Evolutionary conservation across 2,113 vertebrate genomes (phyloP).

Genomic region (western clawed frog (Xenopus tropicalis)): DNA sequence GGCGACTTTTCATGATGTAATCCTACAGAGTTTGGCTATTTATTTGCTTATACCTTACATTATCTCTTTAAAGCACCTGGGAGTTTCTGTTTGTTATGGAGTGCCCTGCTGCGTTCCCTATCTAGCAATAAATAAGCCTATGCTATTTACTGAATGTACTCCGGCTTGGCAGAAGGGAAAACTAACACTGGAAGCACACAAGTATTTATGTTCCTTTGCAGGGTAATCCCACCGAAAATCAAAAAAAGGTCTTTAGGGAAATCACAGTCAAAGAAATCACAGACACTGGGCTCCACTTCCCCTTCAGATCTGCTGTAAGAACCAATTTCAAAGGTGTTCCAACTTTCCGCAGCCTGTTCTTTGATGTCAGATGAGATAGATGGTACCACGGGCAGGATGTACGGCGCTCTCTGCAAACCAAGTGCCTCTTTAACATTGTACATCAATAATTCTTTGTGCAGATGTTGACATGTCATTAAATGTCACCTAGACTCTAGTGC

Average conservation of each 20-base stretch:
- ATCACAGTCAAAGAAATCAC: slow-evolving; percentile 38
- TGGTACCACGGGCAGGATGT: neutral
- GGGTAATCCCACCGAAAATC: slow-evolving; percentile 23
- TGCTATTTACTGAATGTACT: too few relatives aligned
- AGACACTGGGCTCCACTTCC: neutral
- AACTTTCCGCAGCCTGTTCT: slow-evolving; percentile 33
- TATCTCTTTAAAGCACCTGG: too few relatives aligned
- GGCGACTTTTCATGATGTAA: too few relatives aligned
- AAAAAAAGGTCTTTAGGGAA: slow-evolving; percentile 38
- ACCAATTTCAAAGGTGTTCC: slow-evolving; percentile 43
- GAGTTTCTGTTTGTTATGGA: too few relatives aligned
- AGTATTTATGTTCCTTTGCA: neutral
- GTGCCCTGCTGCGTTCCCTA: too few relatives aligned
- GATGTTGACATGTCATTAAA: slow-evolving; percentile 27
- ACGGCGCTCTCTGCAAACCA: neutral
- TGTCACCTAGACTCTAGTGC: neutral
- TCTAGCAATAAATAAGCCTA: too few relatives aligned
- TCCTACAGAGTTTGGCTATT: too few relatives aligned
- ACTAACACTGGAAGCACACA: too few relatives aligned
- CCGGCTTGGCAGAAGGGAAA: too few relatives aligned
- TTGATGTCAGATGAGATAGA: slow-evolving; percentile 1
- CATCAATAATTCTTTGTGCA: slow-evolving; percentile 35
- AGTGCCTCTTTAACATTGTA: neutral
- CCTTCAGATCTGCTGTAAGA: slow-evolving; percentile 34
- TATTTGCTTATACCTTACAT: too few relatives aligned